Evolutionary conservation across 2,113 vertebrate species (phyloP), one percentile per base, ranked within the genome.

Genomic region (Tichodroma muraria): DNA sequence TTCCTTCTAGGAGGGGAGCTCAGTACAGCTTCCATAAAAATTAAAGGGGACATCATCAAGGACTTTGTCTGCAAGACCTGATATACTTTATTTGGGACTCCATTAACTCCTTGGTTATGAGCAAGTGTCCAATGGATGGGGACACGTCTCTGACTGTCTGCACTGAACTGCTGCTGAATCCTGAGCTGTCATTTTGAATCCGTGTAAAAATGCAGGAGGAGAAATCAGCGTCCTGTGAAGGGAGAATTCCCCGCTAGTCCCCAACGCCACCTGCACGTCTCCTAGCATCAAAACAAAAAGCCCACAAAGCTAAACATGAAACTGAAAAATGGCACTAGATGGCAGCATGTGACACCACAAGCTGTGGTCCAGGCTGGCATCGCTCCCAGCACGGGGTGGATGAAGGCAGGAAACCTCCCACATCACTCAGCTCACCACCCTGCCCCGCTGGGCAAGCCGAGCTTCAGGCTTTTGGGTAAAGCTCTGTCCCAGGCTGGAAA

Each of bases 291-390:
- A 73, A 86, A n/a, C n/a, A n/a, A 70, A 68, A 68, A 3, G 1
- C 5, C 12, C 71, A 24, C 30, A 35, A 54, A 84, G 47, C 31
- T 18, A 33, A 90, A 23, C 5, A 30, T 20, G 65, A 50, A 71
- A 15, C 47, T 50, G 42, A 6, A 28, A 63, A 28, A 54, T 57
- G 86, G 72, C 98, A 96, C 96, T 98, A 98, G 98, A 87, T 98
- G 98, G 98, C 98, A 97, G 98, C 95, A 97, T 84, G 91, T 88
- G 88, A 96, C 95, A 91, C 64, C 56, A 68, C 80, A 97, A 97
- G 33, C 50, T 40, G 54, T 4, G 4, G 30, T 31, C 37, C 2
- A 1, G 68, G 33, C 10, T n/a, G 75, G 50, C 85, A 68, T 72
- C 76, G 1, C 40, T 65, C 52, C 21, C 63, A 54, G 81, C 11